Percentiles rank a stretch among this genome's conserved stretches.
phyloP scores from a whole-genome alignment of 2,888 invertebrate genomes.

The Troides helena region DNA sequence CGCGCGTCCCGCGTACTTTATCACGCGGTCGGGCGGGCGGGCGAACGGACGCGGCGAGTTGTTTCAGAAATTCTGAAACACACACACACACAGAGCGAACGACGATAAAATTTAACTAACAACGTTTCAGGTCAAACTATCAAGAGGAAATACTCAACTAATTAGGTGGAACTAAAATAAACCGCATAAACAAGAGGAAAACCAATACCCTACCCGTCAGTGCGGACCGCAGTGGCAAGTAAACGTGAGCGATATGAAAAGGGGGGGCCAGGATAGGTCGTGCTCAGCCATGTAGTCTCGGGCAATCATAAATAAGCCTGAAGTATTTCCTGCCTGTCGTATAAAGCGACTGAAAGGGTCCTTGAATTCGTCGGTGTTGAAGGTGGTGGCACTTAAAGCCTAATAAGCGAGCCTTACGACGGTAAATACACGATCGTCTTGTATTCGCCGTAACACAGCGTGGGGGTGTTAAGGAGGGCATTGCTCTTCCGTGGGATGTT shows the following conservation, averaged over 20 bases:
- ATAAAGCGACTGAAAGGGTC: too few relatives aligned
- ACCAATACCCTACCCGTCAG: slow-evolving; percentile 39
- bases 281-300: slow-evolving; percentile 16
- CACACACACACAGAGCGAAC: slow-evolving; percentile 17
- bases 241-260: slow-evolving; percentile 24
- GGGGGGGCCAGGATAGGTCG: slow-evolving; percentile 46
- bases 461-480: too few relatives aligned
- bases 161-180: slow-evolving; percentile 37
- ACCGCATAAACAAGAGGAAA: slow-evolving; percentile 42
- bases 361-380: too few relatives aligned
- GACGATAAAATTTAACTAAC: slow-evolving; percentile 35
- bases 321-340: too few relatives aligned
- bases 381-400: too few relatives aligned
- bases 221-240: slow-evolving; percentile 41
- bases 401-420: too few relatives aligned
- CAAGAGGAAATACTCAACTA: slow-evolving; percentile 29
- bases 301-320: too few relatives aligned
- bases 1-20: background rate
- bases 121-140: slow-evolving; percentile 34
- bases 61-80: slow-evolving; percentile 5
- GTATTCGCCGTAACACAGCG: too few relatives aligned
- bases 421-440: too few relatives aligned
- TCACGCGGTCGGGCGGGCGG: background rate
- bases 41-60: background rate
- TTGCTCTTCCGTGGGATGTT: too few relatives aligned